Base-by-base conservation (phyloP, 2,113 vertebrate species). In the Rhabdomys dilectus region DNA sequence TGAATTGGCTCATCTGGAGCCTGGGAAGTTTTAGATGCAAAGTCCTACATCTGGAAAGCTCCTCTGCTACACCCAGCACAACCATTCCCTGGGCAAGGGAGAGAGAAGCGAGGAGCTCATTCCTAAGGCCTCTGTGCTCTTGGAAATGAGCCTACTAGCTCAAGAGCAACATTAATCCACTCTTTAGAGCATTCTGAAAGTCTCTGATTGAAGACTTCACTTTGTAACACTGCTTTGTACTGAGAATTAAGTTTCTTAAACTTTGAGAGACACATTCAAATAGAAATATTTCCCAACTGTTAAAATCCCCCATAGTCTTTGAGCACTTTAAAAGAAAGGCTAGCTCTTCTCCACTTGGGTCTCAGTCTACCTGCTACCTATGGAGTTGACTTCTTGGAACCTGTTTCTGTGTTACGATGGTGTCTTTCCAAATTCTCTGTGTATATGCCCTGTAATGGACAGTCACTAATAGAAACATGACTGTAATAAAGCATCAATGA, bases 401-500 rank as follows among this genome's bases (percentile, higher is more conserved):
- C 3, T 84, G 17, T 91, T 88, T 95, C 29, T 45, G 4, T 88
- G 58, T 93, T 48, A 85, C 70, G 95, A 91, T 85, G 36, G 9
- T 66, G 80, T 96, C 1, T 92, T 88, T 92, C 68, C 36, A 93
- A 73, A 86, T 60, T 77, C n/a, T 72, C 19, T 92, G 9, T 13
- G 56, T 89, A 87, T 82, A 22, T 26, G 68, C n/a, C n/a, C 7
- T 70, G 31, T 75, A 78, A 90, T 89, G 42, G 78, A n/a, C 53
- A 72, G 84, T 88, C 96, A 85, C 70, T 92, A 75, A 56, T 45
- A 85, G 84, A 68, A 39, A 68, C 45, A 84, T 80, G 92, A 91
- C 70, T 85, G 29, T 36, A 66, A 24, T 34, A 77, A 19, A 45
- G 48, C 62, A 72, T 89, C 3, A n/a, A 0, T 53, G 68, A 88